These are phyloP conservation scores for Heliornis fulica DNA, from an alignment of 2,113 vertebrate species.

Conservation along the genomic window DNA sequence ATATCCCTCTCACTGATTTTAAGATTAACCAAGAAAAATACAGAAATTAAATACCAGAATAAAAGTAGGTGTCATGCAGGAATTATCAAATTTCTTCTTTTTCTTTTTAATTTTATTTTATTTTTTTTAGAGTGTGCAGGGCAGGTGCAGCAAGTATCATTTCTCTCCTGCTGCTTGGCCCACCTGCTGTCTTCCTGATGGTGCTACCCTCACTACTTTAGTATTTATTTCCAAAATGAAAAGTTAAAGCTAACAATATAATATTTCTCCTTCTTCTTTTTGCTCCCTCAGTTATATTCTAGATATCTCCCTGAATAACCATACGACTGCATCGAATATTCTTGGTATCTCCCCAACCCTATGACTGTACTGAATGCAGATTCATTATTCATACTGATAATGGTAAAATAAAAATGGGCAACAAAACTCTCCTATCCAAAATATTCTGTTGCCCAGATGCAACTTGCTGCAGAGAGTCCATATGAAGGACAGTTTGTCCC, in stretches of 20 bases:
- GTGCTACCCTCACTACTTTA: neutral
- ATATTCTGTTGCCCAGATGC: neutral
- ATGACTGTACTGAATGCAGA: neutral
- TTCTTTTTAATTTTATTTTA: too few species aligned
- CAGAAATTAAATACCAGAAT: neutral
- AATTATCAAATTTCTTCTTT: neutral
- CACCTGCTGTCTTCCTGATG: slow-evolving; percentile 66
- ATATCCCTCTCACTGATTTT: neutral
- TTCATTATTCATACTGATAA: neutral
- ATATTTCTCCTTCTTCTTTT: neutral
- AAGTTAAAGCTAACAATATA: slow-evolving; percentile 1
- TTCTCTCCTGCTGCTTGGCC: slow-evolving; percentile 56
- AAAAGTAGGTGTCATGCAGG: neutral
- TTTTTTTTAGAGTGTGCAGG: neutral
- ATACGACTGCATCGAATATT: too few species aligned
- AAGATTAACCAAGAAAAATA: neutral
- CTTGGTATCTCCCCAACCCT: too few species aligned
- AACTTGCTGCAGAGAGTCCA: neutral
- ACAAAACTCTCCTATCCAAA: neutral
- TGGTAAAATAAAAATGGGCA: neutral
- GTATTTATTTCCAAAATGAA: slow-evolving; percentile 33
- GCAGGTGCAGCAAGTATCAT: slow-evolving; percentile 54
- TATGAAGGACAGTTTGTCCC: neutral
- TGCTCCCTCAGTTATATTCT: neutral
- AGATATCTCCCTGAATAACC: neutral